phyloP scores from a whole-genome alignment of 2,113 vertebrate species.

The Capra hircus region DNA sequence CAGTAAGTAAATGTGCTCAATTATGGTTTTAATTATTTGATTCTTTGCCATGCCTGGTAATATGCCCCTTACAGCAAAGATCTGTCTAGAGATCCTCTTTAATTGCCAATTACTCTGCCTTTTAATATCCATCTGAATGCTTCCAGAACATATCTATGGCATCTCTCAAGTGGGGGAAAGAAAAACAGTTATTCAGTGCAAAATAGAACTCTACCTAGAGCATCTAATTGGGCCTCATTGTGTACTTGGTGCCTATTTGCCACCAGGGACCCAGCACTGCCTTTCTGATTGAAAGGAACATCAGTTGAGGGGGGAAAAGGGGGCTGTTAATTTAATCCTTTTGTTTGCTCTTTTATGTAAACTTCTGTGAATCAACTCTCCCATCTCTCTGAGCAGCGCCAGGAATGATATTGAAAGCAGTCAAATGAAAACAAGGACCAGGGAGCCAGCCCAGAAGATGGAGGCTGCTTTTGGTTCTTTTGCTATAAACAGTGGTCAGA shows the following conservation, averaged over 20 bases:
- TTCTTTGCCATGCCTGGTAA: conserved; percentile 28
- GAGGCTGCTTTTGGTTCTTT: not conserved
- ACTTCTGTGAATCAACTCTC: not conserved
- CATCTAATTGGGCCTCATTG: not conserved
- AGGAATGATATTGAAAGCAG: not conserved
- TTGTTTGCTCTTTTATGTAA: conserved; percentile 43
- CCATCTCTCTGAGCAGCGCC: not conserved
- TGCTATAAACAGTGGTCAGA: not conserved
- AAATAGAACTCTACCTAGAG: conserved; percentile 20
- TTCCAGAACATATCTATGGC: not conserved
- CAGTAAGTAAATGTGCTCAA: conserved; percentile 75
- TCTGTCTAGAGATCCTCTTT: conserved; percentile 38
- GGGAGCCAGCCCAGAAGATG: not conserved
- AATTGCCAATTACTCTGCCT: conserved; percentile 46
- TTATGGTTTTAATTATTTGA: conserved; percentile 48
- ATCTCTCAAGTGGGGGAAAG: conserved; percentile 34
- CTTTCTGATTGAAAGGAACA: conserved; percentile 21
- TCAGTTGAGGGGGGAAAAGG: not conserved
- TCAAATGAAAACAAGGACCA: not conserved
- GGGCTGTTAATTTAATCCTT: not conserved
- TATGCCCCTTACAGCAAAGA: conserved; percentile 33
- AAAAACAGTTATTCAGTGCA: not conserved
- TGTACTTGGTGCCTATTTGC: not conserved
- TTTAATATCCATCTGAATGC: conserved; percentile 9
- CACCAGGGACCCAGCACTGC: not conserved